Conservation (phyloP, 2,113 vertebrate species). For the Hippocampus barbouri region DNA sequence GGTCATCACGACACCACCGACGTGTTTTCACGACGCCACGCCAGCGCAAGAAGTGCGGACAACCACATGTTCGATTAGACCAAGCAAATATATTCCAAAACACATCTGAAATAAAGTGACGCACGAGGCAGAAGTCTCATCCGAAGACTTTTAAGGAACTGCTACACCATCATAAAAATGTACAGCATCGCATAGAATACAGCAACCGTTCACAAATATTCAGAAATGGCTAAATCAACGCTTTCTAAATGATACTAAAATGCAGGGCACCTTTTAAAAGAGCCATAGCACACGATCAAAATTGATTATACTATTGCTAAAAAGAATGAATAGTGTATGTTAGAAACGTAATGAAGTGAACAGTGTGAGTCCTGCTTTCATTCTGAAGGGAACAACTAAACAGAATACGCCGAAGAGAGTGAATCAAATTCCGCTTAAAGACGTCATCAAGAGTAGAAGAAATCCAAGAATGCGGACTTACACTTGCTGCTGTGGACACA, state of each 20-base stretch:
- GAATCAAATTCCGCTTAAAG: neutral
- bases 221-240: neutral
- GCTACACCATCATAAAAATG: too few relatives aligned
- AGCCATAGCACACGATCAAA: neutral
- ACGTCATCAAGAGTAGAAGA: neutral
- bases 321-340: neutral
- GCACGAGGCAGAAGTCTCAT: too few relatives aligned
- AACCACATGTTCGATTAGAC: too few relatives aligned
- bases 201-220: too few relatives aligned
- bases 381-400: neutral
- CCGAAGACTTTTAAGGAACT: too few relatives aligned
- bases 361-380: neutral
- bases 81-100: too few relatives aligned
- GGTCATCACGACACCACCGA: constrained; percentile 19
- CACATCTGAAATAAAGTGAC: too few relatives aligned
- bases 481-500: constrained; percentile 69
- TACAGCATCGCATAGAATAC: too few relatives aligned
- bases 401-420: neutral
- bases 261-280: too few relatives aligned
- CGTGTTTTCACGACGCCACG: constrained; percentile 19
- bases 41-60: too few relatives aligned
- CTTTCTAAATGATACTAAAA: neutral
- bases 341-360: neutral
- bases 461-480: constrained; percentile 47
- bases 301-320: neutral